phyloP scores from a whole-genome alignment of 2,113 vertebrate species.

The Python bivittatus region DNA sequence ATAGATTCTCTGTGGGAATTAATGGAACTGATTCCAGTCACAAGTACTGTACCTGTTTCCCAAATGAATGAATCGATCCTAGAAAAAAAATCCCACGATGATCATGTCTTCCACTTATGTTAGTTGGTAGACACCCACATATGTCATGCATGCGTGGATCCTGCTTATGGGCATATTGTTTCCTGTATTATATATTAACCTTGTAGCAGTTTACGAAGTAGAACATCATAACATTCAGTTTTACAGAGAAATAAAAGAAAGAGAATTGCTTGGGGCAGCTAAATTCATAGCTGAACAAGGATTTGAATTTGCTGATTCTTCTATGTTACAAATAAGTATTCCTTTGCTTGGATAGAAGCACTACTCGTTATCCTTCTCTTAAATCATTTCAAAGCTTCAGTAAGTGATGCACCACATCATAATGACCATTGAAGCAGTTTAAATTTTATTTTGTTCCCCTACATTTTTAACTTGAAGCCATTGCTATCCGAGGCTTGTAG shows the following conservation, averaged over 20 bases:
- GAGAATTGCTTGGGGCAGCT: neutral
- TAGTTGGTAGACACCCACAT: neutral
- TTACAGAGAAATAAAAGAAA: neutral
- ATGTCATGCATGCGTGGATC: neutral
- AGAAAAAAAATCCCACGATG: neutral
- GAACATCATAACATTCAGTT: too few species aligned
- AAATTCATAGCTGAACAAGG: too few species aligned
- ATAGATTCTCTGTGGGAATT: neutral
- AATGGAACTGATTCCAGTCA: neutral
- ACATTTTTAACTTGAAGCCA: neutral
- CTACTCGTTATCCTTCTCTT: neutral
- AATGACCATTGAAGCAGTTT: neutral
- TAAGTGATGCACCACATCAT: neutral
- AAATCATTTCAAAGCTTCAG: neutral
- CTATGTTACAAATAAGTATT: neutral
- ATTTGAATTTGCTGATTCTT: neutral
- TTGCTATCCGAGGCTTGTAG: neutral
- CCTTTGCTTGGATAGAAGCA: neutral
- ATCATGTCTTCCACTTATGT: neutral
- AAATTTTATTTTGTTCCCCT: neutral
- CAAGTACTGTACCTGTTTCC: neutral
- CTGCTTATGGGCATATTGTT: neutral
- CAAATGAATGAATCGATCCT: neutral
- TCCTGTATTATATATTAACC: neutral
- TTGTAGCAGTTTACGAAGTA: too few species aligned